A percentile compares a stretch with the other conserved stretches of the same genome.
Conservation (phyloP, 2,113 vertebrate species). For the Natator depressus region DNA sequence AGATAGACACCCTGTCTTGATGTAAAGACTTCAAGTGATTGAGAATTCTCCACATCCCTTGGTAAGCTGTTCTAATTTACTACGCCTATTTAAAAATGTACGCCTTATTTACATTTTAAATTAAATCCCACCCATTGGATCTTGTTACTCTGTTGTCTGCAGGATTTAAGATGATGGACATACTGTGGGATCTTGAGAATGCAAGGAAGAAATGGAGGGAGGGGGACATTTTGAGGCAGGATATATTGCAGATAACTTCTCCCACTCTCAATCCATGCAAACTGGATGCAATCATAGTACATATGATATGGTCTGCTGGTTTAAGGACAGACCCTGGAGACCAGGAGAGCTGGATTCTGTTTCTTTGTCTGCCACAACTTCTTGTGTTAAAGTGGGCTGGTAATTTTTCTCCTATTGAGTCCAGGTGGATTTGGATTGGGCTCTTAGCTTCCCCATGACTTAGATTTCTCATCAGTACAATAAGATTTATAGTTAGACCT, state of each 20-base stretch:
- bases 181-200: not conserved
- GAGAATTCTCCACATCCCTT: not conserved
- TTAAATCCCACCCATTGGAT: not conserved
- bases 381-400: not conserved
- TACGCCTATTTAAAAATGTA: not conserved
- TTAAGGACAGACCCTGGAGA: not conserved
- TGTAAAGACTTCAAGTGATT: not conserved
- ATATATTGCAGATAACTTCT: not conserved
- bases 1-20: conserved; percentile 27
- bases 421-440: not conserved
- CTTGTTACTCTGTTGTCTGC: not conserved
- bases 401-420: not conserved
- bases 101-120: not conserved
- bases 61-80: not conserved
- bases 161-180: not conserved
- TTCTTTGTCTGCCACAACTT: not conserved
- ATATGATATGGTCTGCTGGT: not conserved
- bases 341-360: not conserved
- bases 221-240: not conserved
- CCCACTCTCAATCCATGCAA: not conserved
- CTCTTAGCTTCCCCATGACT: not conserved
- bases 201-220: accelerated
- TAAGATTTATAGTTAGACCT: not conserved
- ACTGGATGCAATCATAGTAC: not conserved
- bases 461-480: not conserved